phyloP scores from a whole-genome alignment of 1,140 invertebrate species.

The Drosophila sucinea region DNA sequence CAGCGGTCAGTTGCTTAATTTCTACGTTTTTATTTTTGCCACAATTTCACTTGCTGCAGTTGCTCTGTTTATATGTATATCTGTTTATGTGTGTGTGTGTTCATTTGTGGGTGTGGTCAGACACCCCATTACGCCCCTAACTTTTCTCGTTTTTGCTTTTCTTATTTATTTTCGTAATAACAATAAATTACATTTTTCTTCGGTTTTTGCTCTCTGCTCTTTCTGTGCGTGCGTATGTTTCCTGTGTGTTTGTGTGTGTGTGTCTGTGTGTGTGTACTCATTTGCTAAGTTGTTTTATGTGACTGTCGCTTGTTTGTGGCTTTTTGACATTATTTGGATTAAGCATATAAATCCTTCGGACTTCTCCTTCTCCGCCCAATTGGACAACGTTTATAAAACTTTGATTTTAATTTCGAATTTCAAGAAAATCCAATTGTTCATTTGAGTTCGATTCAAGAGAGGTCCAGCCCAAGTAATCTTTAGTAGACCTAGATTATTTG shows the following conservation, averaged over 20 bases:
- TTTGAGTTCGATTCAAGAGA: neutral
- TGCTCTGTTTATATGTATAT: slow-evolving; percentile 15
- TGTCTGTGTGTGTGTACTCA: slow-evolving; percentile 54
- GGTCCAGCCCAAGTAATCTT: neutral
- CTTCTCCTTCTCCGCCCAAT: slow-evolving; percentile 2
- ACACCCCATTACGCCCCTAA: slow-evolving; percentile 28
- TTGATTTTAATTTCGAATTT: slow-evolving; percentile 34
- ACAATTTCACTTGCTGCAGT: slow-evolving; percentile 63
- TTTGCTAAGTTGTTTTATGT: slow-evolving; percentile 79
- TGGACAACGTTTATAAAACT: slow-evolving; percentile 62
- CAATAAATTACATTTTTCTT: slow-evolving; percentile 81
- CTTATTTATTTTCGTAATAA: slow-evolving; percentile 81
- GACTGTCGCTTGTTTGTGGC: slow-evolving; percentile 78
- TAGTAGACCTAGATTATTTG: neutral
- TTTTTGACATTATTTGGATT: slow-evolving; percentile 81
- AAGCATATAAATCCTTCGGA: slow-evolving; percentile 69
- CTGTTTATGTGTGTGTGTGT: neutral
- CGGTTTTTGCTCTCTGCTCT: slow-evolving; percentile 37
- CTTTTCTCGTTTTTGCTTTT: slow-evolving; percentile 47
- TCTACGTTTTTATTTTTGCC: slow-evolving; percentile 73
- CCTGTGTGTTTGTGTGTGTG: slow-evolving; percentile 25
- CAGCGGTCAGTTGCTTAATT: slow-evolving; percentile 78
- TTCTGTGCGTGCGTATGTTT: slow-evolving; percentile 5
- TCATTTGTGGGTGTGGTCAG: slow-evolving; percentile 41
- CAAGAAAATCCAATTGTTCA: no score